Evolutionary conservation across 1,140 invertebrate genomes (phyloP), one percentile per base, ranked within the genome.

Genomic region (Drosophila miranda): DNA sequence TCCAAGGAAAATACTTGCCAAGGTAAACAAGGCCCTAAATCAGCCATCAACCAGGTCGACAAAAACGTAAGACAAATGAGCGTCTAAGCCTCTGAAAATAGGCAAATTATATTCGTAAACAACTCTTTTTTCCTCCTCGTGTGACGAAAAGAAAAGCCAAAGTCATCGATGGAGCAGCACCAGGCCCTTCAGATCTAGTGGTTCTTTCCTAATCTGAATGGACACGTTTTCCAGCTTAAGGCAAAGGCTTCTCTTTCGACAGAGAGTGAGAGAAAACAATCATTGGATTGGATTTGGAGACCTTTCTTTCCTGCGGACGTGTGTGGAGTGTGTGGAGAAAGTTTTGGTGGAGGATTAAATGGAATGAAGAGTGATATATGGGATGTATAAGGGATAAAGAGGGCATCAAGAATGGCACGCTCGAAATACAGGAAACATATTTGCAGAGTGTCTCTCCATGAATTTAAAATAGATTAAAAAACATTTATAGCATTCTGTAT

Each of bases 11-110:
- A 34, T 9, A 3, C 9, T 38, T 38, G 11, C 34, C 11, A 58
- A 75, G 54, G 82, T 87, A 81, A 86, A 81, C 80, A 86, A 68
- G 59, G 58, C 54, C 71, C 69, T 81, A 52, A 77, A 69, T 75
- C 73, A 75, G 56, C 41, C 23, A 23, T 61, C 57, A 21, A 45
- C 21, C 30, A 49, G 41, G 42, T 26, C 42, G 55, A 60, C 51
- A 52, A 48, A 42, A 45, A 23, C 58, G 43, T 42, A 67, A 62
- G 63, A 70, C 77, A 84, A 84, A 84, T 77, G 63, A 77, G 68
- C 42, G 50, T 57, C 77, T 80, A 77, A 84, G 72, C 68, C 54
- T 66, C 34, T 4, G 49, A 49, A 86, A 86, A 86, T 84, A 74
- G 68, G 67, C 76, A 84, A 74, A 80, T 81, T 80, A 77, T 48